Percentiles rank a stretch among this genome's conserved stretches.
These are phyloP conservation scores for Teleogryllus occipitalis DNA, from an alignment of 1,140 invertebrate genomes.

Conservation along the genomic window DNA sequence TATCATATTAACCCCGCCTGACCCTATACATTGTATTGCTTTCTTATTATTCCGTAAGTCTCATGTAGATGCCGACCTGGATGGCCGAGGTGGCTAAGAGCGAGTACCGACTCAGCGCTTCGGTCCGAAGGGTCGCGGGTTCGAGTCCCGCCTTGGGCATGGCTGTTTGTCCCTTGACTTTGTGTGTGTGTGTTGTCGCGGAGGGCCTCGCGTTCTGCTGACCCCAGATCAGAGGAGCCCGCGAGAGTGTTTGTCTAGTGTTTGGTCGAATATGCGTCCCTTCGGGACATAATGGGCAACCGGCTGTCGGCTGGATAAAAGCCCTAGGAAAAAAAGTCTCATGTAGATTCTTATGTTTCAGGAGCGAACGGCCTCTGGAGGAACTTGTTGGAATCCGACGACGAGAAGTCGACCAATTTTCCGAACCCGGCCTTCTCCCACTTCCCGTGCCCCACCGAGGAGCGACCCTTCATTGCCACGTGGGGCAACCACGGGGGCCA, in stretches of 20 bases:
- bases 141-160: too few relatives aligned
- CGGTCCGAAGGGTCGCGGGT: too few relatives aligned
- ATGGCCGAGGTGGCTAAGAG: too few relatives aligned
- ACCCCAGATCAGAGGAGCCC: too few relatives aligned
- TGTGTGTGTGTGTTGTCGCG: too few relatives aligned
- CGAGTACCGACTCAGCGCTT: too few relatives aligned
- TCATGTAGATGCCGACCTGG: background rate
- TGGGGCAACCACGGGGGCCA: background rate
- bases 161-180: too few relatives aligned
- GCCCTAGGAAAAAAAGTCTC: background rate
- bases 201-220: too few relatives aligned
- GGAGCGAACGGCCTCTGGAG: background rate
- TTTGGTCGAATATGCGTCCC: too few relatives aligned
- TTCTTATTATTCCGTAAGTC: background rate
- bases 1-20: background rate
- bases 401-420: background rate
- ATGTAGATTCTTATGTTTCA: background rate
- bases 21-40: background rate
- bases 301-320: too few relatives aligned
- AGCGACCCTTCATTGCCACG: background rate
- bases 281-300: too few relatives aligned
- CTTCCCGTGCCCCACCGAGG: background rate
- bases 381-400: background rate
- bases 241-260: too few relatives aligned
- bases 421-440: background rate